Evolutionary conservation across 64 coral and sea anemone genomes (phyloP), one percentile per base, ranked within the genome.

Genomic region (Dendronephthya gigantea): DNA sequence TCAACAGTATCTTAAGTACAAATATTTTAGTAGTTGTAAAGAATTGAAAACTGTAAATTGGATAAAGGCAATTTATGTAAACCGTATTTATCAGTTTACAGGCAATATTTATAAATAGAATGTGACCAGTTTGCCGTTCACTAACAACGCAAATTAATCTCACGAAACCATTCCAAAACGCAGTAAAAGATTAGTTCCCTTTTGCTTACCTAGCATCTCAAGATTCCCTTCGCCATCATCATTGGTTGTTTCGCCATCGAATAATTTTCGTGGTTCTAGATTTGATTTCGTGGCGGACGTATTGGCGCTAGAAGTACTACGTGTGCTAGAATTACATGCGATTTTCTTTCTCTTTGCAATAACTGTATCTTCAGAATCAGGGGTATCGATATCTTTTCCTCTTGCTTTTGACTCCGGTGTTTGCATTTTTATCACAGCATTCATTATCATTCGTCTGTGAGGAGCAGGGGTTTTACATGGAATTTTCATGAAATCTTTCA

Each of bases 391-490:
- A 52, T 52, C 68, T n/a, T n/a, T n/a, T 35, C 1, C 32, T 35
- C 9, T 1, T 13, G 13, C 19, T 74, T 74, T 74, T 27, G 68
- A 19, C 30, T 74, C 68, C 11, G 68, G 68, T 28, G 68, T 19
- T 74, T 74, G 68, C 68, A 74, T 1, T 74, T 74, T 74, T 52
- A 52, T n/a, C n/a, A n/a, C n/a, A n/a, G n/a, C n/a, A n/a, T n/a
- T n/a, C n/a, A n/a, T n/a, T n/a, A n/a, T n/a, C n/a, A n/a, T n/a
- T n/a, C n/a, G n/a, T n/a, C n/a, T n/a, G n/a, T n/a, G n/a, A n/a
- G n/a, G n/a, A n/a, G n/a, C n/a, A n/a, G n/a, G n/a, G n/a, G n/a
- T n/a, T n/a, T n/a, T n/a, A n/a, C n/a, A n/a, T n/a, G n/a, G n/a
- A n/a, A n/a, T n/a, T n/a, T n/a, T n/a, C n/a, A n/a, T n/a, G n/a